Conservation (phyloP, 2,797 vertebrate genomes). For the Hyperoplus lanceolatus region DNA sequence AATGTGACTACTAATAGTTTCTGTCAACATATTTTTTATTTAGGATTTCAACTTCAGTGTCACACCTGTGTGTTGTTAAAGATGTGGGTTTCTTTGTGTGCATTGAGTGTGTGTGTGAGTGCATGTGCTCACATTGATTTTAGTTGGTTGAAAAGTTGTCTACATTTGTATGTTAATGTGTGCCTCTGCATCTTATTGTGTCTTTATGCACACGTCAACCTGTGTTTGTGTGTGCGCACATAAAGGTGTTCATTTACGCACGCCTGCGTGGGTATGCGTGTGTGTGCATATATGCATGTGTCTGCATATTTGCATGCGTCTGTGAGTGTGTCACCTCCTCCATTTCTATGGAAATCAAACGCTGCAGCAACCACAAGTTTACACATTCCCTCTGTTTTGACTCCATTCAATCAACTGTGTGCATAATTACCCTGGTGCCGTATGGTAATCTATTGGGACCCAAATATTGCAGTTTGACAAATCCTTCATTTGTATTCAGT, state of each 20-base stretch:
- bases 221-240: constrained; percentile 22
- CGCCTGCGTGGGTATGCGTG: constrained; percentile 8
- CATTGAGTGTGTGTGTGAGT: not conserved
- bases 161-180: constrained; percentile 50
- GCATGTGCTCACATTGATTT: constrained; percentile 14
- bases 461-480: constrained; percentile 89
- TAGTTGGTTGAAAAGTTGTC: constrained; percentile 46
- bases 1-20: constrained; percentile 32
- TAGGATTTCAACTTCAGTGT: constrained; percentile 27
- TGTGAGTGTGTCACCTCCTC: constrained; percentile 66
- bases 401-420: constrained; percentile 88
- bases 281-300: constrained; percentile 49
- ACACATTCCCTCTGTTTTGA: constrained; percentile 85
- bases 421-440: constrained; percentile 87
- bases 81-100: constrained; percentile 4
- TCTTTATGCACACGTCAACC: constrained; percentile 41
- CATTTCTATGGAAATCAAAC: constrained; percentile 85
- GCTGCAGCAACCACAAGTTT: constrained; percentile 82
- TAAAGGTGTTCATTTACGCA: constrained; percentile 33
- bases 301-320: constrained; percentile 58
- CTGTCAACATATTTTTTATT: constrained; percentile 48
- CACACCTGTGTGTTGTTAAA: constrained; percentile 27
- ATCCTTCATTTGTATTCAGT: constrained; percentile 90
- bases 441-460: constrained; percentile 88
- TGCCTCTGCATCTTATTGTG: constrained; percentile 45